A percentile compares a stretch with the other conserved stretches of the same genome.
Evolutionary conservation across 2,113 vertebrate genomes (phyloP).

Genomic region (Hystrix brachyura): DNA sequence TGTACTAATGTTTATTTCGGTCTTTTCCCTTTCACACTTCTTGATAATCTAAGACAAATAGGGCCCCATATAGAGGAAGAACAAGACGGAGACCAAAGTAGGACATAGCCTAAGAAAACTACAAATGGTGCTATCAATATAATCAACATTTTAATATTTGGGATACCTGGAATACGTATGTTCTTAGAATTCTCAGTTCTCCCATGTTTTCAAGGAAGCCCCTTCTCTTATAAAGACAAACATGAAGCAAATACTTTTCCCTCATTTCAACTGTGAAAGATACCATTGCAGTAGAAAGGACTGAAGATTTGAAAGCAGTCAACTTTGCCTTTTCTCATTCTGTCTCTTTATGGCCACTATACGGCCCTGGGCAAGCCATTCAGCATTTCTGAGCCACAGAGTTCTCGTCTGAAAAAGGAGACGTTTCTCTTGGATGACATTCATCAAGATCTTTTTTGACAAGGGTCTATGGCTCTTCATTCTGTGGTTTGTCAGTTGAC

Average conservation of each 20-base stretch:
- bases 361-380: not conserved
- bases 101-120: not conserved
- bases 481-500: not conserved
- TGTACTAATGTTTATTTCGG: not conserved
- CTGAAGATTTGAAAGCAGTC: not conserved
- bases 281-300: not conserved
- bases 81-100: not conserved
- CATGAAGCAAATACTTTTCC: not conserved
- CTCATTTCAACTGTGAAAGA: not conserved
- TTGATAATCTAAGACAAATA: not conserved
- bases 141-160: not conserved
- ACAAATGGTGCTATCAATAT: not conserved
- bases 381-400: not conserved
- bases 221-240: not conserved
- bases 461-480: not conserved
- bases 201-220: not conserved
- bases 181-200: not conserved
- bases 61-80: not conserved
- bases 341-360: not conserved
- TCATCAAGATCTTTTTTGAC: not conserved
- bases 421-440: not conserved
- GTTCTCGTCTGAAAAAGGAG: not conserved
- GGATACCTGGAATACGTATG: not conserved
- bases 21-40: constrained; percentile 2
- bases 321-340: not conserved